These are phyloP conservation scores for Tenebrosternarchus preto DNA, from an alignment of 2,113 vertebrate genomes.

Conservation along the genomic window DNA sequence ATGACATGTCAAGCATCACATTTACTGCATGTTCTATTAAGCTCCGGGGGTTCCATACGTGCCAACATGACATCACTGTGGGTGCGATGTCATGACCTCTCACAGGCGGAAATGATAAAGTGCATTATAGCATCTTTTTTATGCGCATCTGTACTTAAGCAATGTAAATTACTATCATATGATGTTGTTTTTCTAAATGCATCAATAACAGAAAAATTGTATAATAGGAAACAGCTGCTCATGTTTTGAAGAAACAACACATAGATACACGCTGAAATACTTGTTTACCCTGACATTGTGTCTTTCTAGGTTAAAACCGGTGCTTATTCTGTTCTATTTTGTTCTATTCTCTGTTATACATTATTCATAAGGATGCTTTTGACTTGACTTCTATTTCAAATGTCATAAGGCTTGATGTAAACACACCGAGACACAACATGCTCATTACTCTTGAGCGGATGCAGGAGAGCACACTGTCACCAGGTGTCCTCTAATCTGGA, in stretches of 20 bases:
- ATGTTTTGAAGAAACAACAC: no score
- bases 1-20: constrained; percentile 6
- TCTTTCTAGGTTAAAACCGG: background rate
- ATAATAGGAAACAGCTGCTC: background rate
- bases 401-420: constrained; percentile 50
- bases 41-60: background rate
- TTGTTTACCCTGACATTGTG: background rate
- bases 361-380: constrained; percentile 52
- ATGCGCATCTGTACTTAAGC: constrained; percentile 38
- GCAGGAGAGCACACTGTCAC: constrained; percentile 61
- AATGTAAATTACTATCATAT: constrained; percentile 41
- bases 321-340: background rate
- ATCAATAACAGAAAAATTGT: constrained; percentile 40
- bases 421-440: constrained; percentile 53
- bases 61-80: constrained; percentile 33
- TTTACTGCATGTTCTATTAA: background rate
- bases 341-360: constrained; percentile 7
- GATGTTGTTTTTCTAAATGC: constrained; percentile 46
- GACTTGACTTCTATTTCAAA: constrained; percentile 45
- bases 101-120: background rate
- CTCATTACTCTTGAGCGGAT: constrained; percentile 59
- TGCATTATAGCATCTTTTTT: background rate
- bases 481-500: constrained; percentile 61
- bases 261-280: no score
- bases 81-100: constrained; percentile 39